A percentile compares a stretch with the other conserved stretches of the same genome.
phyloP scores from a whole-genome alignment of 2,113 vertebrate genomes.

The Neopipo cinnamomea region DNA sequence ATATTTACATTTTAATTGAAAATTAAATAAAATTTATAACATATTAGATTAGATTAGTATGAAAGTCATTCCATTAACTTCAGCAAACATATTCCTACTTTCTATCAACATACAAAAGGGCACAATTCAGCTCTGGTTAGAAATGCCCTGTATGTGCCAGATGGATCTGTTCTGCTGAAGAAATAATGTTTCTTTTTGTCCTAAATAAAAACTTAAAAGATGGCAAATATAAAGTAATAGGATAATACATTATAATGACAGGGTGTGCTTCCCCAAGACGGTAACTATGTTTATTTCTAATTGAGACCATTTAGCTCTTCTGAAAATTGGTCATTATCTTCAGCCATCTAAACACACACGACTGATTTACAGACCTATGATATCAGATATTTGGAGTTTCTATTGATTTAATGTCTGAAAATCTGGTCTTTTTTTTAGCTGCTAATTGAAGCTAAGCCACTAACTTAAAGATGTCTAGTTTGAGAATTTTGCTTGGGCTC shows the following conservation, averaged over 20 bases:
- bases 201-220: background rate
- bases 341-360: background rate
- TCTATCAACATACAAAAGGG: background rate
- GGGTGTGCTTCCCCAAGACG: background rate
- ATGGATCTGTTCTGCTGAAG: background rate
- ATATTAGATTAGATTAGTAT: background rate
- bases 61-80: background rate
- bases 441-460: background rate
- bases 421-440: background rate
- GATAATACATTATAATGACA: background rate
- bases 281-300: background rate
- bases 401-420: slow-evolving; percentile 44
- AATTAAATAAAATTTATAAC: background rate
- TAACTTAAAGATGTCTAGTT: background rate
- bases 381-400: background rate
- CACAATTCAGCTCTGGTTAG: background rate
- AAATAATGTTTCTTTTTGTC: background rate
- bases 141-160: background rate
- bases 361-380: background rate
- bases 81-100: background rate
- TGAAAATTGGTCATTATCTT: slow-evolving; percentile 17
- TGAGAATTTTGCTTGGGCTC: background rate
- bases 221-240: background rate
- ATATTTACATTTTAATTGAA: slow-evolving; percentile 43
- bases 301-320: background rate